A percentile compares a stretch with the other conserved stretches of the same genome.
These are phyloP conservation scores for Trypoxylon attenuatum DNA, from an alignment of 2,888 invertebrate species.

Conservation along the genomic window DNA sequence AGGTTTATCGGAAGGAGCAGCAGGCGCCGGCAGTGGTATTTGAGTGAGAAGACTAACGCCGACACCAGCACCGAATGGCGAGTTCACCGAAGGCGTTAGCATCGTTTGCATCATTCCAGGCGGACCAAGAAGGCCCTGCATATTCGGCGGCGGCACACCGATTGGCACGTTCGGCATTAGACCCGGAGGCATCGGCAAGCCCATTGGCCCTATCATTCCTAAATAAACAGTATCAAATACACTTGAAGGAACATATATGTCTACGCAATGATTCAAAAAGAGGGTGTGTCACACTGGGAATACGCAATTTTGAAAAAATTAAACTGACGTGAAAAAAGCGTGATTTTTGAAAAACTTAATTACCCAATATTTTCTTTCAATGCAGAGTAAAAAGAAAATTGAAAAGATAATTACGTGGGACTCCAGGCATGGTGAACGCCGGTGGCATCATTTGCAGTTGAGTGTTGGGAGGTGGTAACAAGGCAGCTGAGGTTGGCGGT, in stretches of 20 bases:
- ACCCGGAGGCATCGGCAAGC: conserved; percentile 76
- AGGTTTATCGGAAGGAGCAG: conserved; percentile 72
- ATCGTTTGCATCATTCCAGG: conserved; percentile 73
- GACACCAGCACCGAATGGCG: conserved; percentile 70
- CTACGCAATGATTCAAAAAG: neutral
- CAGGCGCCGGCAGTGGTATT: conserved; percentile 72
- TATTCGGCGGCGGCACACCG: conserved; percentile 78
- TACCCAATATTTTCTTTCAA: neutral
- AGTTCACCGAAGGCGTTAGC: conserved; percentile 70
- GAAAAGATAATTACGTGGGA: conserved; percentile 70
- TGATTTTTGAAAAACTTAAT: no score
- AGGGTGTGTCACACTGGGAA: no score
- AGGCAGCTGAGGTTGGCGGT: conserved; percentile 75
- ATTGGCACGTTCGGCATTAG: conserved; percentile 77
- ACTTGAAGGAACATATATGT: neutral
- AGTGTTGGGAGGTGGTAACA: conserved; percentile 72
- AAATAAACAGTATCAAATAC: neutral
- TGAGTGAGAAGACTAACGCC: conserved; percentile 70
- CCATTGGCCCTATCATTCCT: conserved; percentile 76
- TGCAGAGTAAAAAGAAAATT: conserved; percentile 1
- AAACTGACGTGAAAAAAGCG: no score
- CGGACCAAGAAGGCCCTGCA: conserved; percentile 73
- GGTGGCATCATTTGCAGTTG: conserved; percentile 74
- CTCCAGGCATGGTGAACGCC: conserved; percentile 73
- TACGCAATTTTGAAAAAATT: no score